phyloP scores from a whole-genome alignment of 2,888 invertebrate species.

The Poecilus cupreus region DNA sequence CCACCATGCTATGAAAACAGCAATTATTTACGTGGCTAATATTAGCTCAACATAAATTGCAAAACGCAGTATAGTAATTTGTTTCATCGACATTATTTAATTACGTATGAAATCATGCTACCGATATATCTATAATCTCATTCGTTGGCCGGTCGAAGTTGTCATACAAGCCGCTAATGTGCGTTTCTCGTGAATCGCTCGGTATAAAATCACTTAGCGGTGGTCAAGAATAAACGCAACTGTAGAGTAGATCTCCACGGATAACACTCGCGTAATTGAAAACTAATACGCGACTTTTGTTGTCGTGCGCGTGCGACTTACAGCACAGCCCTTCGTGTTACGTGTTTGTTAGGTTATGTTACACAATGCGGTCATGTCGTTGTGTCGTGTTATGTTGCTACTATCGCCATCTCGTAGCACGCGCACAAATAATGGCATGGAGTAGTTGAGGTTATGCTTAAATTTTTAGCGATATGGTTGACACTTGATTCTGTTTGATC shows the following conservation, averaged over 20 bases:
- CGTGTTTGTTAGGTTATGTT: conserved; percentile 1
- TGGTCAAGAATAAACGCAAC: conserved; percentile 45
- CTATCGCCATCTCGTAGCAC: not conserved
- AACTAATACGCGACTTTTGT: conserved; percentile 51
- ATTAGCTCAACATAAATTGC: too few species aligned
- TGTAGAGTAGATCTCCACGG: not conserved
- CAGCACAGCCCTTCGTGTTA: not conserved
- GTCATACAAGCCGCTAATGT: conserved; percentile 42
- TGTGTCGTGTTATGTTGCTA: not conserved
- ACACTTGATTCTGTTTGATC: not conserved
- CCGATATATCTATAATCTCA: not conserved
- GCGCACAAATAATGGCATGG: not conserved
- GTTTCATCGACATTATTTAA: conserved; percentile 19
- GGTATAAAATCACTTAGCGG: conserved; percentile 50
- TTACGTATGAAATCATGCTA: not conserved
- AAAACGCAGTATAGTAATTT: not conserved
- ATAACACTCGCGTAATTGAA: conserved; percentile 49
- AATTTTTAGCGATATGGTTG: not conserved
- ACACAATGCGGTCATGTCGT: not conserved
- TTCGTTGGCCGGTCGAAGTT: not conserved
- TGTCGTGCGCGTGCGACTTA: conserved; percentile 16
- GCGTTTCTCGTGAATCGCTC: conserved; percentile 46
- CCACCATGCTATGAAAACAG: not conserved
- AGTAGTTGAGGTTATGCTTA: not conserved
- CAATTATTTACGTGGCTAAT: not conserved